These are phyloP conservation scores for Ophion ellenae DNA, from an alignment of 2,888 invertebrate genomes.

Conservation along the genomic window DNA sequence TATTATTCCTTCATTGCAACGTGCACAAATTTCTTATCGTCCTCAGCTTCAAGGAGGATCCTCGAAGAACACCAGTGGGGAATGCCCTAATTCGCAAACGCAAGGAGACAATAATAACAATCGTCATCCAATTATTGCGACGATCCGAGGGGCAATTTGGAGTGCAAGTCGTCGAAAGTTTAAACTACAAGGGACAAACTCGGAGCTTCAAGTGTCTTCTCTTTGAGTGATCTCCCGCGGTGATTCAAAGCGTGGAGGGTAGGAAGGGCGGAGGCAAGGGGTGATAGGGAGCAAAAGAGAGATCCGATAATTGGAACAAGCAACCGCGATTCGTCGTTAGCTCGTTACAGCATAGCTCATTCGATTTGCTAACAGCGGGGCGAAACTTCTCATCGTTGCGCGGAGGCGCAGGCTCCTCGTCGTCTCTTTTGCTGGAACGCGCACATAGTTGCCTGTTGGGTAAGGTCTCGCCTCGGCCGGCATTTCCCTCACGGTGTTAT, in stretches of 20 bases:
- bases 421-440: slow-evolving; percentile 24
- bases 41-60: background rate
- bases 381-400: slow-evolving; percentile 60
- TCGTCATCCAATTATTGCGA: slow-evolving; percentile 2
- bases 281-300: slow-evolving; percentile 38
- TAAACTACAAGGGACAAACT: slow-evolving; percentile 32
- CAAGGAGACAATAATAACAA: slow-evolving; percentile 14
- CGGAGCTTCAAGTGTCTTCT: slow-evolving; percentile 30
- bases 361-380: slow-evolving; percentile 73
- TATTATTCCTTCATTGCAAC: background rate
- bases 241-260: slow-evolving; percentile 54
- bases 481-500: slow-evolving; percentile 36
- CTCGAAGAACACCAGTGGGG: background rate
- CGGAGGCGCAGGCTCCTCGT: slow-evolving; percentile 13
- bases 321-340: slow-evolving; percentile 71
- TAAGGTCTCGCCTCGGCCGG: slow-evolving; percentile 58
- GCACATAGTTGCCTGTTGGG: slow-evolving; percentile 51
- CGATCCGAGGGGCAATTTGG: slow-evolving; percentile 2
- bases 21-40: too few species aligned
- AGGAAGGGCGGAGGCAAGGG: slow-evolving; percentile 22
- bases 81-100: background rate
- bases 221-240: slow-evolving; percentile 51
- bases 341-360: slow-evolving; percentile 75
- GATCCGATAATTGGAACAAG: slow-evolving; percentile 42
- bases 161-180: slow-evolving; percentile 51